Evolutionary conservation across 30 jellyfish, hydroid and myxozoan species (phyloP).

Genomic region (Pelagia noctiluca): DNA sequence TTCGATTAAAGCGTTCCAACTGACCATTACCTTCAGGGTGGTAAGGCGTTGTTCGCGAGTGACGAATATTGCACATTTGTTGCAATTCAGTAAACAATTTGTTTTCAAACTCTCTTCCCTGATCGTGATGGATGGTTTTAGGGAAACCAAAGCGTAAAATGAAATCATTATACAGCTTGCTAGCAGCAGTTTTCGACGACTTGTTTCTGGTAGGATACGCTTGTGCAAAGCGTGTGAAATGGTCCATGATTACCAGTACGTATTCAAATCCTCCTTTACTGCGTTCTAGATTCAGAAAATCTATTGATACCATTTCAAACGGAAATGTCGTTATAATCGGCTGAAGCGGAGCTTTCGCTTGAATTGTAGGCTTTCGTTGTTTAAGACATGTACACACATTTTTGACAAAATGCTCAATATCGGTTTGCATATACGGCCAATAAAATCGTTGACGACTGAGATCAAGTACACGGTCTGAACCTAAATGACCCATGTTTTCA

Average conservation of each 20-base stretch:
- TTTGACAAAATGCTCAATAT: background rate
- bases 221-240: too few species aligned
- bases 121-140: constrained; percentile 26
- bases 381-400: constrained; percentile 20
- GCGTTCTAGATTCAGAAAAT: constrained; percentile 46
- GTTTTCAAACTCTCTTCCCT: constrained; percentile 64
- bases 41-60: constrained; percentile 66
- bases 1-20: constrained; percentile 38
- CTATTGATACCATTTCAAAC: too few species aligned
- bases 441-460: constrained; percentile 41
- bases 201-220: constrained; percentile 56
- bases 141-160: constrained; percentile 68
- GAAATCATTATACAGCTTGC: too few species aligned
- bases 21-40: constrained; percentile 63
- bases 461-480: constrained; percentile 29
- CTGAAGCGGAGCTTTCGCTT: constrained; percentile 28
- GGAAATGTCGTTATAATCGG: constrained; percentile 24
- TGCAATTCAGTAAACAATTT: constrained; percentile 12
- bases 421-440: constrained; percentile 50
- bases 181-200: constrained; percentile 60
- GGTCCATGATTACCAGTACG: constrained; percentile 48
- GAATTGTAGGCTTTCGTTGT: constrained; percentile 17
- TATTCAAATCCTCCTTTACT: constrained; percentile 59
- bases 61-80: constrained; percentile 22
- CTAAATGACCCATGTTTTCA: constrained; percentile 56